These are phyloP conservation scores for Melinaea marsaeus DNA, from an alignment of 2,888 invertebrate genomes.

Conservation along the genomic window DNA sequence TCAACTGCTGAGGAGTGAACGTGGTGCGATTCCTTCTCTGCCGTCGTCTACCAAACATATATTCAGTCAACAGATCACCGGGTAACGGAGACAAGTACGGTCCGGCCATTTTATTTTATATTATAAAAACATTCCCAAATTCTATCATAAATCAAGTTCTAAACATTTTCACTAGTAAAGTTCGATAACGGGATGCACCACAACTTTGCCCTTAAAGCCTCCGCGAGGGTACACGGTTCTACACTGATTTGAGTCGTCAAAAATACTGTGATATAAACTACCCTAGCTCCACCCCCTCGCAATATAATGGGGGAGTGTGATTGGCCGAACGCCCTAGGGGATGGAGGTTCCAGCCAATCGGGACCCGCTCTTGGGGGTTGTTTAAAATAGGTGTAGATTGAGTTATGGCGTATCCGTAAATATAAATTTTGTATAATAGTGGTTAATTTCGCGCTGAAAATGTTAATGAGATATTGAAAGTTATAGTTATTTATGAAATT, in stretches of 20 bases:
- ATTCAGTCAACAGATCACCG: conserved; percentile 92
- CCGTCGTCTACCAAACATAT: conserved; percentile 93
- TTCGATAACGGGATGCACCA: conserved; percentile 22
- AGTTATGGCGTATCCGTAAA: conserved; percentile 68
- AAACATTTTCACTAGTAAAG: conserved; percentile 17
- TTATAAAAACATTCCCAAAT: not conserved
- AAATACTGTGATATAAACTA: conserved; percentile 64
- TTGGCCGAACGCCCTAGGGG: conserved; percentile 64
- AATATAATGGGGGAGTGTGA: conserved; percentile 46
- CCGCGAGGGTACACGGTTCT: conserved; percentile 45
- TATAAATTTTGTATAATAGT: conserved; percentile 65
- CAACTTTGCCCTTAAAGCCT: conserved; percentile 29
- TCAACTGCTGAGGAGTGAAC: conserved; percentile 94
- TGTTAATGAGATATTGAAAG: conserved; percentile 58
- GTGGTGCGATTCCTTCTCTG: conserved; percentile 95
- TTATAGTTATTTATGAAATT: conserved; percentile 27
- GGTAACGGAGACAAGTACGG: conserved; percentile 91
- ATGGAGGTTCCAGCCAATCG: conserved; percentile 65
- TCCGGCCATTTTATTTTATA: conserved; percentile 82
- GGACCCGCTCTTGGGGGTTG: conserved; percentile 47
- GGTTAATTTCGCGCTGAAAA: conserved; percentile 52
- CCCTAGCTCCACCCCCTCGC: conserved; percentile 66
- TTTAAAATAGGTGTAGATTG: conserved; percentile 72
- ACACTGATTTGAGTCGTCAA: conserved; percentile 63
- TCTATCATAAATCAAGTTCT: not conserved